Base-by-base conservation (phyloP, 2,888 invertebrate genomes). In the Enchytraeus crypticus region DNA sequence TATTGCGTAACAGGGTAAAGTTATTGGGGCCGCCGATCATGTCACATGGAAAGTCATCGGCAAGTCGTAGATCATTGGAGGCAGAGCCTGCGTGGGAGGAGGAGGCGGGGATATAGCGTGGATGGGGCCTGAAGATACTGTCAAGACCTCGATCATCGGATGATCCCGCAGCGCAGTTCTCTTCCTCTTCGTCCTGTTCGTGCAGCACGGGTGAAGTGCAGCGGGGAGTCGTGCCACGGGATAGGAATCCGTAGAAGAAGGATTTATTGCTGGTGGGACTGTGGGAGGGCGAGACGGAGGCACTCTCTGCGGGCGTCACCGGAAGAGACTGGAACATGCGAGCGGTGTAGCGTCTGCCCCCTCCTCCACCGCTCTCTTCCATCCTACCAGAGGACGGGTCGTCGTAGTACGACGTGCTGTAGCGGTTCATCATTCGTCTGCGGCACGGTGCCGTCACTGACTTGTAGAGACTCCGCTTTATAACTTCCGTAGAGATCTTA, bases 381-480 rank as follows among this genome's bases (percentile, higher is more conserved):
- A 23, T 18, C 18, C 8, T 5, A 8, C 38, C 38, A 8, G 8
- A 8, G 38, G 8, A 11, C 8, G 38, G 38, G 57, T 46, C 43
- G 57, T 29, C 29, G 5, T 26, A 34, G 8, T 21, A 38, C 18
- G 55, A 38, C 3, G 57, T 46, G 30, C 46, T 26, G 18, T 32
- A 29, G 57, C 30, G 32, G 32, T 46, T 43, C 57, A 61, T 57
- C 26, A 46, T 43, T 23, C 62, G 62, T 14, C 55, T 27, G 21
- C 59, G n/a, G 21, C 54, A 54, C 1, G 57, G 33, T 8, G 61
- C 29, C n/a, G 38, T 45, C 23, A 68, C 68, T 0, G 65, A 65
- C 55, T 67, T 65, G 59, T 68, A 68, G 23, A 68, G 60, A 14
- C 66, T 59, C 51, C 62, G 58, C 58, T 68, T 68, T 65, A 68